These are phyloP conservation scores for Magallana nippona DNA, from an alignment of 2,888 invertebrate species.

Conservation along the genomic window DNA sequence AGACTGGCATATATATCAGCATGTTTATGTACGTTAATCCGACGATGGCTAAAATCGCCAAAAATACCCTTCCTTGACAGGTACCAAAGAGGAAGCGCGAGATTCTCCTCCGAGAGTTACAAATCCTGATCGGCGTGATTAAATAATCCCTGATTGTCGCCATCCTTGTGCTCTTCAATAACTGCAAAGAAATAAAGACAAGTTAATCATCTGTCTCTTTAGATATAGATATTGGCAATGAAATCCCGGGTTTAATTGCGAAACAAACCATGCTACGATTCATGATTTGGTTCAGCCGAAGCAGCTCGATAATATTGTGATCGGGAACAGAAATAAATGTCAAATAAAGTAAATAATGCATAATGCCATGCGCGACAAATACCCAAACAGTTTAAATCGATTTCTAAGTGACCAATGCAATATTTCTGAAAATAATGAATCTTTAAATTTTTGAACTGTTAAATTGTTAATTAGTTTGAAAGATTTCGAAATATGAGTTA, in stretches of 20 bases:
- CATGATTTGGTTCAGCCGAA: too few relatives aligned
- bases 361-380: not conserved
- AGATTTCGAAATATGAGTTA: not conserved
- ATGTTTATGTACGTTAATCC: slow-evolving; percentile 37
- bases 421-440: not conserved
- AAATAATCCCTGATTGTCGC: not conserved
- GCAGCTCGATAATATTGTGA: not conserved
- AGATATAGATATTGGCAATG: too few relatives aligned
- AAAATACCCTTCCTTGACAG: not conserved
- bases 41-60: not conserved
- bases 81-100: not conserved
- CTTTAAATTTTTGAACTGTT: not conserved
- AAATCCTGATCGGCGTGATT: not conserved
- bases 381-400: not conserved
- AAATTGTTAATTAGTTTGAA: too few relatives aligned
- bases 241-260: too few relatives aligned
- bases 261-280: too few relatives aligned
- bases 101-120: not conserved
- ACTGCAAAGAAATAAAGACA: not conserved
- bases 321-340: not conserved
- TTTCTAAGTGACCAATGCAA: not conserved
- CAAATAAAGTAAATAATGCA: slow-evolving; percentile 7
- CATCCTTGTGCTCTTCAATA: not conserved
- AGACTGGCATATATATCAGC: slow-evolving; percentile 39
- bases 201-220: not conserved